phyloP scores from a whole-genome alignment of 2,888 invertebrate species.

The Polietes domitor region DNA sequence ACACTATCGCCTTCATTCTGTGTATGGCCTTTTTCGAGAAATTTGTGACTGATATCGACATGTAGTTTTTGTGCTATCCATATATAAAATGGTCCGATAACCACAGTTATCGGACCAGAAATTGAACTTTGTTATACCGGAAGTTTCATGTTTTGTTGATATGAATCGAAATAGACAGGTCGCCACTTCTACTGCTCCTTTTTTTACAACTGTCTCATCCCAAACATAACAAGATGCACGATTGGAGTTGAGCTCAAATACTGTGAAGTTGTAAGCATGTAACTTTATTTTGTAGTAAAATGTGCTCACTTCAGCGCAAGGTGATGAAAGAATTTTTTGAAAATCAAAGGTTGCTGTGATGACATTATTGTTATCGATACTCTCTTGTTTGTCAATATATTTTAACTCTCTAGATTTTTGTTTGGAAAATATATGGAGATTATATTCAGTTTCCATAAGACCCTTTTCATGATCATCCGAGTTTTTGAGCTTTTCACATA shows the following conservation, averaged over 20 bases:
- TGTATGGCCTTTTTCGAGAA: slow-evolving; percentile 51
- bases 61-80: slow-evolving; percentile 39
- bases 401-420: slow-evolving; percentile 29
- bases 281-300: slow-evolving; percentile 20
- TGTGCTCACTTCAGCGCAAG: slow-evolving; percentile 40
- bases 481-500: slow-evolving; percentile 46
- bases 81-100: slow-evolving; percentile 33
- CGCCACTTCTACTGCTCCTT: slow-evolving; percentile 37
- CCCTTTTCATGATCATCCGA: slow-evolving; percentile 16
- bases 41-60: slow-evolving; percentile 46
- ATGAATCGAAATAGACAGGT: slow-evolving; percentile 38
- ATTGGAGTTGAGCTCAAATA: slow-evolving; percentile 8
- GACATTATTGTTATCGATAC: slow-evolving; percentile 32
- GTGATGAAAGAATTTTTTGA: slow-evolving; percentile 45
- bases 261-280: slow-evolving; percentile 17
- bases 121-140: slow-evolving; percentile 27
- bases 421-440: slow-evolving; percentile 22
- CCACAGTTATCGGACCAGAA: slow-evolving; percentile 45
- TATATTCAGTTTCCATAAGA: slow-evolving; percentile 17
- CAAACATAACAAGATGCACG: slow-evolving; percentile 22
- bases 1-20: slow-evolving; percentile 49
- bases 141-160: slow-evolving; percentile 24
- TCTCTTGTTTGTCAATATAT: slow-evolving; percentile 23
- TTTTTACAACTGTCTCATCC: slow-evolving; percentile 38
- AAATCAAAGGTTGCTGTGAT: slow-evolving; percentile 49